Evolutionary conservation across 2,888 invertebrate genomes (phyloP), one percentile per base, ranked within the genome.

Genomic region (Drosophila picticornis): DNA sequence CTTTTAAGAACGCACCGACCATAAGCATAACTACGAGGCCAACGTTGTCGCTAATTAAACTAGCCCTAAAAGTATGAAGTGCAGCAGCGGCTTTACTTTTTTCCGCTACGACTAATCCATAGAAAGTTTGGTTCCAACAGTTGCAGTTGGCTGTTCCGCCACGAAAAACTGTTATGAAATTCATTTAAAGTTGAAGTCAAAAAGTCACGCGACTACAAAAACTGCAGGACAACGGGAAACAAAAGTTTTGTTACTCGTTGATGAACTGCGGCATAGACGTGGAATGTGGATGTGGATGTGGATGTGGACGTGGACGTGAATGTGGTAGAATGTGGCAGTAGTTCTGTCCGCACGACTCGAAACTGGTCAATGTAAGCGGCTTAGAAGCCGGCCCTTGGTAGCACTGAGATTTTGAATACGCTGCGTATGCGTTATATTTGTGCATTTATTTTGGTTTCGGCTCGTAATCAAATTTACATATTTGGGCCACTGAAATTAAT

Each of bases 401-500:
- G 53, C 27, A 40, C 65, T 70, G 79, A 76, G 67, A 40, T 63
- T 69, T 53, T 50, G 71, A 63, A 73, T 65, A 59, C 79, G 74
- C 71, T 80, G 81, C 85, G 83, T 80, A 85, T 83, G 72, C 80
- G 76, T 75, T 68, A 88, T 83, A 84, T 83, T 88, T 85, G 72
- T 81, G 80, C 57, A 75, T 80, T 69, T 75, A 73, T 70, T 79
- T 81, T 77, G 72, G 75, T 77, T 82, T 80, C 58, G 59, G 75
- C 74, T 69, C 71, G 74, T 75, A 81, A 80, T 81, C 78, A 85
- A 83, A 87, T 87, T 80, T 87, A 86, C 86, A 87, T 88, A 87
- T 88, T 88, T 87, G 82, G 86, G 77, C 76, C 79, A 81, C 71
- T 72, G 71, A 88, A 87, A 87, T 87, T 87, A 87, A 88, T 88